Percentiles rank a stretch among this genome's conserved stretches.
These are phyloP conservation scores for Euura lappo DNA, from an alignment of 1,140 invertebrate genomes.

Conservation along the genomic window DNA sequence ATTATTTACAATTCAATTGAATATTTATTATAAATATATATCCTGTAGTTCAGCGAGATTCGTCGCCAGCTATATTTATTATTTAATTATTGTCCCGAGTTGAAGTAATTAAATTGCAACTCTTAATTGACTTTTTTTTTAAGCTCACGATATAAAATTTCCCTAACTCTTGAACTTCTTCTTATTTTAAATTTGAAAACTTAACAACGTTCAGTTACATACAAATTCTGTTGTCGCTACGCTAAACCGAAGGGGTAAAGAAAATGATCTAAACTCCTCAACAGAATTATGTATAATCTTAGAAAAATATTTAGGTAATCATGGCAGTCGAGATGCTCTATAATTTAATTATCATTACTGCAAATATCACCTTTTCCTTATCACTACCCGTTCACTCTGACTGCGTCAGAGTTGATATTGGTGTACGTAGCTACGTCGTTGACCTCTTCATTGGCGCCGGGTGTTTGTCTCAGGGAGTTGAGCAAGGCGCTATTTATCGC, in stretches of 20 bases:
- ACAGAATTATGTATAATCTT: too few species aligned
- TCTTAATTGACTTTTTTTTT: not conserved
- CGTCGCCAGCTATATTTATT: not conserved
- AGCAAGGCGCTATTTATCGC: conserved; percentile 52
- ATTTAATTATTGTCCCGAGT: not conserved
- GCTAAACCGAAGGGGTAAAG: too few species aligned
- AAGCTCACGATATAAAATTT: not conserved
- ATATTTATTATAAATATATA: not conserved
- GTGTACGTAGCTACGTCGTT: conserved; percentile 49
- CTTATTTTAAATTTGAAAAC: not conserved
- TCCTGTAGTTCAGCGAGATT: not conserved
- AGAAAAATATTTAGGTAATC: not conserved
- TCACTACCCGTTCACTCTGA: conserved; percentile 48
- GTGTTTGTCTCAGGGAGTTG: conserved; percentile 50
- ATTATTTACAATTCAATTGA: not conserved
- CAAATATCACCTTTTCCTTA: not conserved
- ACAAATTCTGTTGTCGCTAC: too few species aligned
- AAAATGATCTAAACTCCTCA: too few species aligned
- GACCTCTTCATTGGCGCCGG: conserved; percentile 37
- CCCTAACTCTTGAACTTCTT: not conserved
- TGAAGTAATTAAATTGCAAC: conserved; percentile 1
- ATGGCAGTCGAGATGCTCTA: not conserved
- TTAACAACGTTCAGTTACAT: not conserved
- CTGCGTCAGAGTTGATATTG: conserved; percentile 48
- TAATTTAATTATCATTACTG: not conserved